Evolutionary conservation across 2,113 vertebrate genomes (phyloP).

Genomic region (Dunckerocampus dactyliophorus): DNA sequence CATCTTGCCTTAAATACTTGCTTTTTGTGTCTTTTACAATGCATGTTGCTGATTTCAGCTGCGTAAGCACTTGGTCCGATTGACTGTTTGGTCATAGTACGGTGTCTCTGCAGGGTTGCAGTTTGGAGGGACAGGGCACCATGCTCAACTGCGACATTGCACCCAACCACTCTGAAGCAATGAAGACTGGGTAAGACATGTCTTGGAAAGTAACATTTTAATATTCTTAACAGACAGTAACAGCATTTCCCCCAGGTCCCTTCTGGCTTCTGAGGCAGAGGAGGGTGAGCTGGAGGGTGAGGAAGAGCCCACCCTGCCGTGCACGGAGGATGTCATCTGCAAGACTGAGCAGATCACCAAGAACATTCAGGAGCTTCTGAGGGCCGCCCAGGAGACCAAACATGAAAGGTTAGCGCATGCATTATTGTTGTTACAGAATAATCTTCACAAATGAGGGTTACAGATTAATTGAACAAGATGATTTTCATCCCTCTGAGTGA

Average conservation of each 20-base stretch:
- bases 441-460: too few relatives aligned
- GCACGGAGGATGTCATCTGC: conserved; percentile 93
- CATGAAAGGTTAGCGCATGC: conserved; percentile 81
- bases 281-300: conserved; percentile 62
- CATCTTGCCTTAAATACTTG: too few relatives aligned
- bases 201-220: neutral
- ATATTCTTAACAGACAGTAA: too few relatives aligned
- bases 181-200: conserved; percentile 77
- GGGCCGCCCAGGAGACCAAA: conserved; percentile 94
- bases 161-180: conserved; percentile 76
- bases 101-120: conserved; percentile 77
- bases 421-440: too few relatives aligned
- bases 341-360: conserved; percentile 99
- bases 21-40: conserved; percentile 7
- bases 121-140: conserved; percentile 85
- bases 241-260: conserved; percentile 18
- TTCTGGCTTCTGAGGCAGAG: conserved; percentile 65
- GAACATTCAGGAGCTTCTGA: conserved; percentile 94
- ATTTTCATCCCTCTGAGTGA: neutral
- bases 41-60: conserved; percentile 54
- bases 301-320: conserved; percentile 80
- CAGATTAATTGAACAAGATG: neutral
- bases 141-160: conserved; percentile 86
- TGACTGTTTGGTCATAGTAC: conserved; percentile 13
- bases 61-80: neutral